phyloP scores from a whole-genome alignment of 1,140 invertebrate species.

The Rhyacophila brunnea region DNA sequence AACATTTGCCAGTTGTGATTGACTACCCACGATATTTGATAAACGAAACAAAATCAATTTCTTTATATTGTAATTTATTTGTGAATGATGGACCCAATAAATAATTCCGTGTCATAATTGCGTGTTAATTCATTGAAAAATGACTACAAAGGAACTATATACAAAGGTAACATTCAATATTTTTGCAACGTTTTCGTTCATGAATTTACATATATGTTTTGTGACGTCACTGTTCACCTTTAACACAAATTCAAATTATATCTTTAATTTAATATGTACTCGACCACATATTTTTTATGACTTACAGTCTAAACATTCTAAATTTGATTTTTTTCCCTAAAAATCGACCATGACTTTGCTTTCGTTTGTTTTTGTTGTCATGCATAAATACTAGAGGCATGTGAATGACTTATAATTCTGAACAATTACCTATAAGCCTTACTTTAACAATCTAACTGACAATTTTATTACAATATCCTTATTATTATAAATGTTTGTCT shows the following conservation, averaged over 20 bases:
- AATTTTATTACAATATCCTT: no score
- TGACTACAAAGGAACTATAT: conserved; percentile 55
- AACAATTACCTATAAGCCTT: no score
- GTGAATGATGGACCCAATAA: background rate
- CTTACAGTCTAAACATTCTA: background rate
- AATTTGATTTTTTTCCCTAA: conserved; percentile 18
- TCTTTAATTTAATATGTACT: no score
- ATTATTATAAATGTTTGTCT: no score
- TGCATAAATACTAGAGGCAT: no score
- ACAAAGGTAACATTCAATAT: conserved; percentile 49
- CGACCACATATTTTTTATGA: no score
- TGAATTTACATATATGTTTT: conserved; percentile 29
- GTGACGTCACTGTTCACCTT: conserved; percentile 30
- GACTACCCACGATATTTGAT: background rate
- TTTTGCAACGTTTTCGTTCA: conserved; percentile 31
- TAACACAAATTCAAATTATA: background rate
- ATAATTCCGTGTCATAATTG: background rate
- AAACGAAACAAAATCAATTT: background rate
- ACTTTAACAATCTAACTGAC: no score
- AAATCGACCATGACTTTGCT: conserved; percentile 24
- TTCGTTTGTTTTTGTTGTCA: background rate
- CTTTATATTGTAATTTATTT: background rate
- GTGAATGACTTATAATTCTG: no score
- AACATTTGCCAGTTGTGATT: background rate
- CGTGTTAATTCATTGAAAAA: conserved; percentile 34